Evolutionary conservation across 2,888 invertebrate genomes (phyloP).

Genomic region (Temnothorax rugatulus): DNA sequence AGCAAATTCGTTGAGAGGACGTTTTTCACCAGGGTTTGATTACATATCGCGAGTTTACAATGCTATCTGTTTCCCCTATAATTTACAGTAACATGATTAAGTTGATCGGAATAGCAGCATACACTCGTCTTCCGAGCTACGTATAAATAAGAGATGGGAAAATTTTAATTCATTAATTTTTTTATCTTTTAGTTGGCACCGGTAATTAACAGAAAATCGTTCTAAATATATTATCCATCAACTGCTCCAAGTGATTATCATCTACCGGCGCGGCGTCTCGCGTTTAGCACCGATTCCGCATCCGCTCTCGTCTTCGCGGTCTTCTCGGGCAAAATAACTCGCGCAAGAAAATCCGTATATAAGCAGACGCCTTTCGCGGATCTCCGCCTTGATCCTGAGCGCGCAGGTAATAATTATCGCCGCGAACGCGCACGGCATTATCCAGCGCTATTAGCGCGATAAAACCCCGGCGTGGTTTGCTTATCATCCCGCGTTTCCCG

Average conservation of each 20-base stretch:
- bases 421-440: constrained; percentile 48
- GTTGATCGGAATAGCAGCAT: not conserved
- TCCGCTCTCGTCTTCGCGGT: constrained; percentile 19
- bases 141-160: not conserved
- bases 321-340: constrained; percentile 28
- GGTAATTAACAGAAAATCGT: not conserved
- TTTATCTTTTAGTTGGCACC: not conserved
- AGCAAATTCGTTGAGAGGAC: constrained; percentile 14
- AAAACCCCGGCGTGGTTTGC: constrained; percentile 56
- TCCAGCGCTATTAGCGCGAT: constrained; percentile 67
- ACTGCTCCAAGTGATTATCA: constrained; percentile 33
- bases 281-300: not conserved
- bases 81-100: not conserved
- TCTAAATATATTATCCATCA: constrained; percentile 49
- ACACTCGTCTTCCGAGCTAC: not conserved
- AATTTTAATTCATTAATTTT: not conserved
- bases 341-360: constrained; percentile 38
- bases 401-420: constrained; percentile 72
- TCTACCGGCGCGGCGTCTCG: constrained; percentile 19
- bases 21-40: constrained; percentile 11
- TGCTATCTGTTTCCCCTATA: not conserved
- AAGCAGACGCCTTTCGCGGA: constrained; percentile 55
- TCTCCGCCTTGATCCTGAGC: constrained; percentile 67
- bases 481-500: constrained; percentile 57
- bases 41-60: constrained; percentile 9